phyloP scores from a whole-genome alignment of 1,140 invertebrate genomes.

The Orussus abietinus region DNA sequence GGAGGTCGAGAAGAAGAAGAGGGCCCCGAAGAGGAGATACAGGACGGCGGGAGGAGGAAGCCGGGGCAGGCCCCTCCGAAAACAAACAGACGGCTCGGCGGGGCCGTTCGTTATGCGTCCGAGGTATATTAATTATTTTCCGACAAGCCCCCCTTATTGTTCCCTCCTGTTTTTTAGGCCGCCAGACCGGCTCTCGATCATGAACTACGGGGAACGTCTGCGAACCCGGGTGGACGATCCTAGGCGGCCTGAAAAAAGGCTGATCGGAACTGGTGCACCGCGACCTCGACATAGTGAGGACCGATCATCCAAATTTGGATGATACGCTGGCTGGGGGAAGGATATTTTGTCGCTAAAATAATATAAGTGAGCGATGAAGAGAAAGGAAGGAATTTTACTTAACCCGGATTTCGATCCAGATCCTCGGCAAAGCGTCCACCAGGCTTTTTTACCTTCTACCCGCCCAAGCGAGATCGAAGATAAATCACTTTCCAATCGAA shows the following conservation, averaged over 20 bases:
- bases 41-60: slow-evolving; percentile 14
- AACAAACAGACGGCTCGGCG: slow-evolving; percentile 39
- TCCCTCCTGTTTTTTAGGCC: slow-evolving; percentile 1
- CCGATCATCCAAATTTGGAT: too few relatives aligned
- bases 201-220: neutral
- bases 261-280: too few relatives aligned
- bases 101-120: slow-evolving; percentile 42
- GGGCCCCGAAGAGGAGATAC: slow-evolving; percentile 11
- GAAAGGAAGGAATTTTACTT: too few relatives aligned
- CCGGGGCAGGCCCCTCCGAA: slow-evolving; percentile 30
- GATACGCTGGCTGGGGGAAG: too few relatives aligned
- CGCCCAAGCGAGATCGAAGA: too few relatives aligned
- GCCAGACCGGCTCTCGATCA: neutral
- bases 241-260: slow-evolving; percentile 1
- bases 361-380: too few relatives aligned
- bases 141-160: slow-evolving; percentile 17
- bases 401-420: too few relatives aligned
- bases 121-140: slow-evolving; percentile 45
- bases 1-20: slow-evolving; percentile 28
- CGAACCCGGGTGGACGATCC: neutral
- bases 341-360: too few relatives aligned
- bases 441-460: too few relatives aligned
- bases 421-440: too few relatives aligned
- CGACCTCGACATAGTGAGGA: too few relatives aligned
- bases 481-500: too few relatives aligned